These are phyloP conservation scores for Sesia apiformis DNA, from an alignment of 2,888 invertebrate genomes.

Conservation along the genomic window DNA sequence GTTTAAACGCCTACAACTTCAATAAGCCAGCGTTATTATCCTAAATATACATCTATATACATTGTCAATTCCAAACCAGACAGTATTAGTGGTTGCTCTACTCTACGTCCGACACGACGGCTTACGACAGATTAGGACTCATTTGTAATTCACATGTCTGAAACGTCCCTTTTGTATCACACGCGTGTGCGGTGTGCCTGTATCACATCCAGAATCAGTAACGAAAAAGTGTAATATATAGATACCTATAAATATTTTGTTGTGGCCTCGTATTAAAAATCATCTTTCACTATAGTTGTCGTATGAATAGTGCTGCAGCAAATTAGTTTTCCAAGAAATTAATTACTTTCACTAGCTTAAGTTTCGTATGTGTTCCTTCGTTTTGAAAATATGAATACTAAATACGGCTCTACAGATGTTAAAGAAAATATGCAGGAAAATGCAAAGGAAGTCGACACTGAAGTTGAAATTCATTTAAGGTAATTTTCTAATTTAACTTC, in stretches of 20 bases:
- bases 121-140: neutral
- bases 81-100: neutral
- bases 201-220: too few relatives aligned
- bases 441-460: conserved; percentile 26
- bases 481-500: neutral
- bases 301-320: too few relatives aligned
- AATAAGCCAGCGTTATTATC: neutral
- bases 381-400: conserved; percentile 32
- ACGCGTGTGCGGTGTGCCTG: conserved; percentile 24
- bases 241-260: too few relatives aligned
- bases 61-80: neutral
- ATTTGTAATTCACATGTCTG: conserved; percentile 19
- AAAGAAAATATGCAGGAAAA: conserved; percentile 32
- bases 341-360: too few relatives aligned
- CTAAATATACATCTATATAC: neutral
- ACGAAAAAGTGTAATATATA: too few relatives aligned
- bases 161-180: conserved; percentile 41
- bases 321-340: too few relatives aligned
- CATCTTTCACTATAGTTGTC: too few relatives aligned
- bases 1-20: neutral
- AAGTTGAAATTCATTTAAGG: conserved; percentile 42
- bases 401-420: conserved; percentile 53
- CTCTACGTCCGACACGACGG: neutral
- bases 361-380: too few relatives aligned
- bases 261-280: too few relatives aligned